Evolutionary conservation across 2,797 vertebrate species (phyloP), one percentile per base, ranked within the genome.

Genomic region (Calcarius lapponicus): DNA sequence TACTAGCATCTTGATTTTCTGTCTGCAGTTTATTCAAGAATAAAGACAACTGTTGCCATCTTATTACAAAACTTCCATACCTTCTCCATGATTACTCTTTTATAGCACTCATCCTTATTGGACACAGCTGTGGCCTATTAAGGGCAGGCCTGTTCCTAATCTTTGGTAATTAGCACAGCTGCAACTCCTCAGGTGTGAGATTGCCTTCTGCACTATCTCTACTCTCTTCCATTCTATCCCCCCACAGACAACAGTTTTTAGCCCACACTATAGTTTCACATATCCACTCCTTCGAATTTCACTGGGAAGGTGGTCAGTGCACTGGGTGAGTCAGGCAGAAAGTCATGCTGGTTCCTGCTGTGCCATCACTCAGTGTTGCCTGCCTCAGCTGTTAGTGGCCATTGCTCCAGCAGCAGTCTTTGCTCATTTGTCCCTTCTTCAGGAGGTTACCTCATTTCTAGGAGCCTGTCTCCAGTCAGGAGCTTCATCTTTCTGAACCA

Each of bases 301-400:
- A 11, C 3, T 6, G 9, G 2, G 4, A 3, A 71, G 4, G 3
- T 64, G 48, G 9, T 8, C 36, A 7, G 16, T 74, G 43, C 31
- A 8, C 28, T 47, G 24, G 7, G 3, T 42, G 2, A 7, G 3
- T 0, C 36, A 26, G 8, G 10, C 20, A 76, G 26, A 42, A 75
- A 54, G 5, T 17, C 6, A 0, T 43, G 9, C 17, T 50, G 2
- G 11, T 53, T 89, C 9, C 36, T 70, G 8, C 17, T 50, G 3
- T 54, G 25, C 6, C 6, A 34, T 18, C 0, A 0, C 8, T 34
- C 38, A 73, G 8, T 0, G 0, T 20, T 67, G 21, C n/a, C 11
- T 2, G 1, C 9, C 21, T 67, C 31, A 24, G 45, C 5, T 7
- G 14, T 42, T 20, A 38, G 18, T 7, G 26, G 12, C 42, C 19